phyloP scores from a whole-genome alignment of 2,888 invertebrate genomes.

The Pandemis heparana region DNA sequence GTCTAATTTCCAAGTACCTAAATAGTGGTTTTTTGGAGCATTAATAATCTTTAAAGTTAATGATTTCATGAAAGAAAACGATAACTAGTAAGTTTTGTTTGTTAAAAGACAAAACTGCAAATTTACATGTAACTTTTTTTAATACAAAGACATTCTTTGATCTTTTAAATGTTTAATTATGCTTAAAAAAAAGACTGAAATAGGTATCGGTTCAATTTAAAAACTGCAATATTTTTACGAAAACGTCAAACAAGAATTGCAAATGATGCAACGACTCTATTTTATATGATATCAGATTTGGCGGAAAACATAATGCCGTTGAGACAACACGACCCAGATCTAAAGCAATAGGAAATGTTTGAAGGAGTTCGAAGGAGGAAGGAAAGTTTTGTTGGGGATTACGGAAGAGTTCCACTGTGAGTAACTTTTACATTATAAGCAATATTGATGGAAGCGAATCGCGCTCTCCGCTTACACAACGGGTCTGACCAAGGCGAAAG shows the following conservation, averaged over 20 bases:
- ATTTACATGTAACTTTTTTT: no score
- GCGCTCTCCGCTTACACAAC: constrained; percentile 54
- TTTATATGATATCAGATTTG: constrained; percentile 1
- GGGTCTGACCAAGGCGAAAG: constrained; percentile 67
- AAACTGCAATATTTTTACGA: not conserved
- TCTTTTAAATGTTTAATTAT: not conserved
- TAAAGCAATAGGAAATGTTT: constrained; percentile 50
- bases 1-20: not conserved
- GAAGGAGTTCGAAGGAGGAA: constrained; percentile 58
- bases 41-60: no score
- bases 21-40: no score
- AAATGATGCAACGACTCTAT: constrained; percentile 10
- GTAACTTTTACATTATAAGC: constrained; percentile 73
- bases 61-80: no score
- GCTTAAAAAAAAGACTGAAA: not conserved
- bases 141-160: not conserved
- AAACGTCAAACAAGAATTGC: not conserved
- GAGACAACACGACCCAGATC: not conserved
- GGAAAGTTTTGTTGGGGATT: constrained; percentile 68
- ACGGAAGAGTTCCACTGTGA: constrained; percentile 69
- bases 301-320: not conserved
- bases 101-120: no score
- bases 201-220: not conserved
- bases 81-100: no score
- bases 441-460: constrained; percentile 67